Conservation (phyloP, 2,113 vertebrate species). For the Microtus oregoni region DNA sequence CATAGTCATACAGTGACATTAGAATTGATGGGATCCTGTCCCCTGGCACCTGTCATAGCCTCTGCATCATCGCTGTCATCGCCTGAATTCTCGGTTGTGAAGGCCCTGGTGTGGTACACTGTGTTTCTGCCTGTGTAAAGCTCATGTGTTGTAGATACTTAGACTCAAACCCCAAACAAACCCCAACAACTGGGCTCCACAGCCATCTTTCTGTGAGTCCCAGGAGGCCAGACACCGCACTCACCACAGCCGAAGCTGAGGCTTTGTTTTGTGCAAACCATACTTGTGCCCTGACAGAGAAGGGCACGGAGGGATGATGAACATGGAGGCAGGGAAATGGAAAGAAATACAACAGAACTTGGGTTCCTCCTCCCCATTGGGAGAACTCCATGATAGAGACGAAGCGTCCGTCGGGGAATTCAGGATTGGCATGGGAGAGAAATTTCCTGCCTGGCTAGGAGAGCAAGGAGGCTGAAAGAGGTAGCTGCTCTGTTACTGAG, state of each 20-base stretch:
- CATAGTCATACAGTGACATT: not conserved
- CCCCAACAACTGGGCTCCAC: too few species aligned
- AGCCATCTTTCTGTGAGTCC: not conserved
- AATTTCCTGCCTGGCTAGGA: conserved; percentile 26
- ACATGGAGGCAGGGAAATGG: not conserved
- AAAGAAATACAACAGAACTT: not conserved
- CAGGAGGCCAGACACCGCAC: accelerated
- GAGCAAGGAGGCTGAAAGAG: not conserved
- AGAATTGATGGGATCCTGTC: not conserved
- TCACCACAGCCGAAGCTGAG: not conserved
- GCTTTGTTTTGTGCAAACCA: not conserved
- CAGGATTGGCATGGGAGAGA: conserved; percentile 9
- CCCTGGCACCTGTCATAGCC: not conserved
- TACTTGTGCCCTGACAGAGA: not conserved
- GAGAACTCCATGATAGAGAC: not conserved
- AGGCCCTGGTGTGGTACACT: not conserved
- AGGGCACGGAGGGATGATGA: not conserved
- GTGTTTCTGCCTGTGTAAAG: not conserved
- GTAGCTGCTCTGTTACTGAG: conserved; percentile 67
- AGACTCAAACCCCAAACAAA: not conserved
- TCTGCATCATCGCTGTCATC: not conserved
- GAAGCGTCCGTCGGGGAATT: accelerated
- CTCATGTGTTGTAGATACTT: not conserved
- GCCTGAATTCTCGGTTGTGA: not conserved
- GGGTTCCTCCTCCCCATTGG: too few species aligned